Evolutionary conservation across 2,888 invertebrate genomes (phyloP).

Genomic region (Pachydiplax longipennis): DNA sequence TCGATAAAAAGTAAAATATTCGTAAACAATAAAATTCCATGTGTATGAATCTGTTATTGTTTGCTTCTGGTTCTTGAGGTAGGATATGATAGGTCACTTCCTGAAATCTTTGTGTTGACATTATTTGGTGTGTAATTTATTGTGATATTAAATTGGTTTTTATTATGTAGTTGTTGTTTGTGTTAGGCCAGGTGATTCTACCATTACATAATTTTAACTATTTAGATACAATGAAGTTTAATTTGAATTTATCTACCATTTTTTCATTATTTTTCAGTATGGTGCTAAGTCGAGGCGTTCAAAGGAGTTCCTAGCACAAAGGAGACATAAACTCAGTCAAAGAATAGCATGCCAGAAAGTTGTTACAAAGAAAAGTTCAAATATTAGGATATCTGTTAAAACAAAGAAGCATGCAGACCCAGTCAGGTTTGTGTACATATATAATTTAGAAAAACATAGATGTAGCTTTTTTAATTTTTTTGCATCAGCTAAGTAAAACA

Average conservation of each 20-base stretch:
- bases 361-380: not conserved
- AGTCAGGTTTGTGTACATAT: not conserved
- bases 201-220: not conserved
- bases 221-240: not conserved
- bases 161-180: conserved; percentile 8
- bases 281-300: not conserved
- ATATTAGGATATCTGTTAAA: not conserved
- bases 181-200: conserved; percentile 21
- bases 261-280: not conserved
- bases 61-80: conserved; percentile 23
- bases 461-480: not conserved
- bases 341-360: not conserved
- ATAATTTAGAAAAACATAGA: not conserved
- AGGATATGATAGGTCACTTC: conserved; percentile 10
- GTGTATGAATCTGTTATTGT: conserved; percentile 13
- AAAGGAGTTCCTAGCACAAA: not conserved
- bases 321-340: not conserved
- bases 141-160: not conserved
- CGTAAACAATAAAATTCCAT: not conserved
- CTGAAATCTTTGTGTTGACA: not conserved
- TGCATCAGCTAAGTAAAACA: not conserved
- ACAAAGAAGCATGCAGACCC: not conserved
- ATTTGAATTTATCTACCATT: not conserved
- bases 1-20: not conserved
- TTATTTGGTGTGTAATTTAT: conserved; percentile 7